Evolutionary conservation across 2,113 vertebrate genomes (phyloP).

Genomic region (Solea senegalensis): DNA sequence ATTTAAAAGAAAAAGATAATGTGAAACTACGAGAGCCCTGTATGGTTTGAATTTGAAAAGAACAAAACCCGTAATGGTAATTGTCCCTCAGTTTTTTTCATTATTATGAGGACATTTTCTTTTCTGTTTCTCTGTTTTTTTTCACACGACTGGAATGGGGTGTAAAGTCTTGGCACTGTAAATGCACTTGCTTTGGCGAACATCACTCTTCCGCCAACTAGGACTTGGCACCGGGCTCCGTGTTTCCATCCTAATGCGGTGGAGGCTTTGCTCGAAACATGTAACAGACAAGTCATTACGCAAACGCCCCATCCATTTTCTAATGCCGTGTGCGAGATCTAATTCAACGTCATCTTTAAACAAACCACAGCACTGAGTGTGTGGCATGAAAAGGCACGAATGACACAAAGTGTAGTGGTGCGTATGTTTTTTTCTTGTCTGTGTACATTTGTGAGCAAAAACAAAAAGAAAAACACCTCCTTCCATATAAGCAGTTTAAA

Average conservation of each 20-base stretch:
- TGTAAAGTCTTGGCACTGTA: background rate
- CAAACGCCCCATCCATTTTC: conserved; percentile 32
- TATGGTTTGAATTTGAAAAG: background rate
- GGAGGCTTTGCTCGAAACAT: conserved; percentile 29
- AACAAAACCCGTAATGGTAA: too few species aligned
- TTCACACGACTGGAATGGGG: background rate
- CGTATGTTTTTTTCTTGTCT: too few species aligned
- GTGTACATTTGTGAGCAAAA: too few species aligned
- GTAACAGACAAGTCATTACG: conserved; percentile 16
- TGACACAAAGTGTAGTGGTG: too few species aligned
- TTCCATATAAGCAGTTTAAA: conserved; percentile 20
- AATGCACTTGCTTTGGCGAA: conserved; percentile 4
- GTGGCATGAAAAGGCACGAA: background rate
- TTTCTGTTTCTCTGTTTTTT: too few species aligned
- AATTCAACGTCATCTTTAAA: conserved; percentile 20
- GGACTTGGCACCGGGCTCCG: conserved; percentile 24
- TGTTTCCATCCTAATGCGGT: conserved; percentile 36
- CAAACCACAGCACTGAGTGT: background rate
- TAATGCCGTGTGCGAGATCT: conserved; percentile 2
- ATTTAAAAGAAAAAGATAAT: background rate
- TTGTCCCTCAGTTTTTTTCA: too few species aligned
- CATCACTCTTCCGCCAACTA: background rate
- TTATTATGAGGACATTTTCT: too few species aligned
- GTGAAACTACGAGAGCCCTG: conserved; percentile 2
- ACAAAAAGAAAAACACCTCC: background rate